A percentile compares a stretch with the other conserved stretches of the same genome.
Conservation (phyloP, 2,113 vertebrate species). For the Colius striatus region DNA sequence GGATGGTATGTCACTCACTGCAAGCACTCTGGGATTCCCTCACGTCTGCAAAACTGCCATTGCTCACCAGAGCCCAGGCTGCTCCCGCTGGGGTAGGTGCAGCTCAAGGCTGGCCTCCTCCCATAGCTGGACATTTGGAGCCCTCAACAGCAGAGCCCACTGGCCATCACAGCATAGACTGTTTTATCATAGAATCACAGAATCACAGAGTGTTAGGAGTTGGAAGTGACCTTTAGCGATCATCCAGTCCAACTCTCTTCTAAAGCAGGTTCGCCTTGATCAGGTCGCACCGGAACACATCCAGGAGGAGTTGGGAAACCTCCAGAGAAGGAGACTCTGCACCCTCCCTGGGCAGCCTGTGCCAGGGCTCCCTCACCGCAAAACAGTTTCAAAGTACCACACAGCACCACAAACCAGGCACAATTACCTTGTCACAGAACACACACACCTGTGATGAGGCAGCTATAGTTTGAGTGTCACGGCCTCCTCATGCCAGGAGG, state of each 20-base stretch:
- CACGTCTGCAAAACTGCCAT: not conserved
- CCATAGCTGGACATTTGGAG: accelerated
- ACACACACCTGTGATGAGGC: constrained; percentile 50
- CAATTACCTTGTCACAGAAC: constrained; percentile 73
- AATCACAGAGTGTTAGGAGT: too few species aligned
- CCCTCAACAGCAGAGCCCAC: not conserved
- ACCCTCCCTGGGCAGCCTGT: too few species aligned
- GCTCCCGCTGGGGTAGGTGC: not conserved
- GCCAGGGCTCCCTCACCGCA: not conserved
- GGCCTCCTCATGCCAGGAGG: constrained; percentile 45
- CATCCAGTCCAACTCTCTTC: too few species aligned
- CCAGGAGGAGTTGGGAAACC: too few species aligned
- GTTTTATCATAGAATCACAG: not conserved
- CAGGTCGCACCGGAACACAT: too few species aligned
- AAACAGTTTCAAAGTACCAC: constrained; percentile 5
- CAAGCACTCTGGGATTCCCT: not conserved
- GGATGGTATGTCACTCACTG: accelerated
- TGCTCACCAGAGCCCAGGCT: not conserved
- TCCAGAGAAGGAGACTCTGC: too few species aligned
- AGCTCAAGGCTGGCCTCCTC: not conserved
- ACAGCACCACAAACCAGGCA: constrained; percentile 79
- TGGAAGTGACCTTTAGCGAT: too few species aligned
- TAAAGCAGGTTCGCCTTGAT: too few species aligned
- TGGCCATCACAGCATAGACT: not conserved
- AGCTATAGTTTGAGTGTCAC: constrained; percentile 58